Base-by-base conservation (phyloP, 2,797 vertebrate genomes). In the Sebastiscus albofasciatus region DNA sequence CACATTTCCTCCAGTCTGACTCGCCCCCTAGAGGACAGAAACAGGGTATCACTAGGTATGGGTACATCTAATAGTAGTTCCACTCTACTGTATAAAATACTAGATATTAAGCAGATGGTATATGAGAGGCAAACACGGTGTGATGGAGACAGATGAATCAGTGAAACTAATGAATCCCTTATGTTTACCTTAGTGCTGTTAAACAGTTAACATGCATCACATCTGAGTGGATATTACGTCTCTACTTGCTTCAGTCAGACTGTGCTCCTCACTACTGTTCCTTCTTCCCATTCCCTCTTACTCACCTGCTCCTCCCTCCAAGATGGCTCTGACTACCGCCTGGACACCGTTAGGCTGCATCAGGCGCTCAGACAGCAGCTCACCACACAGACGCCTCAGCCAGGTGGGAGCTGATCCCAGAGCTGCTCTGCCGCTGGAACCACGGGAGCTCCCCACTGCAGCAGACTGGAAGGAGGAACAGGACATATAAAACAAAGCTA, bases 1-100 rank as follows among this genome's bases (percentile, higher is more conserved):
- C 97, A 9, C 98, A 99, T 77, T 96, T 99, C 82, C 89, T 97
- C 98, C 98, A 99, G 93, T 99, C 97, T 14, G 96, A 94, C 61
- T 97, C 96, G 6, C 94, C 96, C 16, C 96, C 98, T 95, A 87
- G 82, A 34, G 89, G 87, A 58, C 88, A 67, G 24, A 85, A 71
- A 27, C 22, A 13, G 42, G 4, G 2, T 1, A 66, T 66, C 62
- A 69, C n/a, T 22, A 5, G 11, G 18, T 58, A 7, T 39, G 6
- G 7, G 65, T 8, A 4, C 36, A 33, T 33, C 16, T 34, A 20
- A 61, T 20, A 9, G 4, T 56, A 7, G 4, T 18, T 75, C 6
- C 1, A 14, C n/a, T 56, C 18, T 7, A 14, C 36, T 39, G 36
- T 39, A 39, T 39, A 16, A 52, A 72, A 52, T 8, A 55, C 4